Evolutionary conservation across 2,797 vertebrate species (phyloP).

Genomic region (Remorina albescens): DNA sequence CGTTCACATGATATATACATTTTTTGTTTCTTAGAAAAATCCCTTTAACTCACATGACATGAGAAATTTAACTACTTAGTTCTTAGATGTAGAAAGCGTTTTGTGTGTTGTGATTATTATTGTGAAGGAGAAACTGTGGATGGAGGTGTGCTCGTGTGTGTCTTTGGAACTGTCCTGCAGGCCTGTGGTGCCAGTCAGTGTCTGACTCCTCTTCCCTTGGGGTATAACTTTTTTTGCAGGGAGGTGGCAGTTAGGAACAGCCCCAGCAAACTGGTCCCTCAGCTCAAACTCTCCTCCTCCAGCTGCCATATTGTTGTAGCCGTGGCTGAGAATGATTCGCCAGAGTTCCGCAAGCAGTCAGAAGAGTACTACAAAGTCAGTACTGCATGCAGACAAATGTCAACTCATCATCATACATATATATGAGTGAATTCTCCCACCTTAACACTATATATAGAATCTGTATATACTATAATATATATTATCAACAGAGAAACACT

Average conservation of each 20-base stretch:
- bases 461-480: too few species aligned
- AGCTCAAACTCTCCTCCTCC: slow-evolving; percentile 54
- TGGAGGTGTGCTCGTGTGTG: background rate
- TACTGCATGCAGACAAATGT: slow-evolving; percentile 18
- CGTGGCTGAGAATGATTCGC: slow-evolving; percentile 91
- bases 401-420: background rate
- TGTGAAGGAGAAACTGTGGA: background rate
- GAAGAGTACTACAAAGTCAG: slow-evolving; percentile 88
- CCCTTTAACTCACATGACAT: background rate
- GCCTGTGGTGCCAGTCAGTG: slow-evolving; percentile 41
- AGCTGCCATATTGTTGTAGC: slow-evolving; percentile 84
- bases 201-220: slow-evolving; percentile 42
- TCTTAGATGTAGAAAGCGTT: background rate
- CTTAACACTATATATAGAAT: background rate
- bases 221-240: slow-evolving; percentile 76
- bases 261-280: slow-evolving; percentile 80
- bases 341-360: slow-evolving; percentile 90
- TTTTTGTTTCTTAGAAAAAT: background rate
- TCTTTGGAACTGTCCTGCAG: slow-evolving; percentile 15
- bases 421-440: background rate
- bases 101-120: background rate
- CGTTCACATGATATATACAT: background rate
- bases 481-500: background rate
- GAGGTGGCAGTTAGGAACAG: slow-evolving; percentile 92
- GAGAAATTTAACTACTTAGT: background rate